Base-by-base conservation (phyloP, 2,113 vertebrate species). In the Sakesphorus luctuosus region DNA sequence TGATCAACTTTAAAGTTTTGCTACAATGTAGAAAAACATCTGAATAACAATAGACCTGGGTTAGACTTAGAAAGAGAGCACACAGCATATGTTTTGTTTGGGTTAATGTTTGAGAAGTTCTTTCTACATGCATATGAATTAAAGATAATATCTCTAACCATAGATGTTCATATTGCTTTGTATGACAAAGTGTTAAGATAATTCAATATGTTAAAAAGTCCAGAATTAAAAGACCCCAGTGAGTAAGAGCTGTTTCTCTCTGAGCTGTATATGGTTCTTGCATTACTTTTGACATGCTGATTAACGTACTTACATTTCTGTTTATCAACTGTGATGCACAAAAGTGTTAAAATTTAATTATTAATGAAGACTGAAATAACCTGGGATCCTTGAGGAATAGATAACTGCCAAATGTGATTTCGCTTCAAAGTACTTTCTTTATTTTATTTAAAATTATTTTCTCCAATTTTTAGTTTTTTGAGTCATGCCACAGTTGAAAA, bases 331-430 rank as follows among this genome's bases (percentile, higher is more conserved):
- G n/a, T 58, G 28, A 74, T 61, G 15, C 43, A 68, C 55, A 84
- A 84, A 89, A 14, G 24, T 92, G 84, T 89, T 92, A 84, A 71
- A 82, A 78, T 93, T 46, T 89, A 91, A 84, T 90, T 89, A 77
- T 74, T 84, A 91, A 50, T 43, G 23, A 84, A 72, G 44, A 81
- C 50, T 47, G 61, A 94, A 88, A 85, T 71, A 92, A 90, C 43
- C 56, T 44, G 14, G 44, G 26, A 78, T 87, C 73, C 38, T 86
- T 7, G 21, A 86, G 68, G 55, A 90, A 77, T 2, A 84, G 43
- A 18, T 66, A 86, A 84, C 26, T 67, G 29, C 13, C 46, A 89
- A 74, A 58, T 55, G 36, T 7, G 2, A 77, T 72, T 92, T 86
- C 20, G 56, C 40, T 84, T 91, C 43, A 31, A 68, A 84, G 35